These are phyloP conservation scores for Pseudachorutes palmiensis DNA, from an alignment of 1,140 invertebrate genomes.

Conservation along the genomic window DNA sequence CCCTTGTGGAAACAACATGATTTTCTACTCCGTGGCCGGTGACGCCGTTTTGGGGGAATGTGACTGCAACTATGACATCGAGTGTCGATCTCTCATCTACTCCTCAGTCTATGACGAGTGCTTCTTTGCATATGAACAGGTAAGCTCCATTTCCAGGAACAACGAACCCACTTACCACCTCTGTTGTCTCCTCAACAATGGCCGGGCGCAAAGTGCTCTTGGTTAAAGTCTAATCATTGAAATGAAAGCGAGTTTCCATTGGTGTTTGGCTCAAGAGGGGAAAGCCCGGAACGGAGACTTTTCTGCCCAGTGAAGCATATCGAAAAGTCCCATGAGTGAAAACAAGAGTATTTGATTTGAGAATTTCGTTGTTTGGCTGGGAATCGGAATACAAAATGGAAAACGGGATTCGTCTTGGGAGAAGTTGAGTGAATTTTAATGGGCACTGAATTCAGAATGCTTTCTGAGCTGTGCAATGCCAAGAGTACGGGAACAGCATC, in stretches of 20 bases:
- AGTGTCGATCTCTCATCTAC: conserved; percentile 36
- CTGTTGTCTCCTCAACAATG: too few species aligned
- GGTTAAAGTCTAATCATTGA: too few species aligned
- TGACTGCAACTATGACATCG: conserved; percentile 37
- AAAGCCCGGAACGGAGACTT: neutral
- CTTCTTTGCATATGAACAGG: conserved; percentile 37
- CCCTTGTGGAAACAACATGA: conserved; percentile 39
- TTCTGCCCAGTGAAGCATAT: neutral
- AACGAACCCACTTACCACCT: too few species aligned
- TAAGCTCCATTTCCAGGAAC: conserved; percentile 14
- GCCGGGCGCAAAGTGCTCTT: too few species aligned
- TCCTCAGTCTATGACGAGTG: conserved; percentile 34
- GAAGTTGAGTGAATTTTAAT: conserved; percentile 6
- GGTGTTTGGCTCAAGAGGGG: too few species aligned
- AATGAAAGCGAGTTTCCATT: too few species aligned
- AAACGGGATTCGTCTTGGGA: neutral
- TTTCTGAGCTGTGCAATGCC: neutral
- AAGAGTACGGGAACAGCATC: neutral
- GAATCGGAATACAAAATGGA: neutral
- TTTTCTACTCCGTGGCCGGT: conserved; percentile 34
- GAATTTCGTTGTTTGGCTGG: neutral
- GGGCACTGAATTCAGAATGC: neutral
- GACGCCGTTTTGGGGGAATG: conserved; percentile 33
- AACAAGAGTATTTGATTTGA: neutral
- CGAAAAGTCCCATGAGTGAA: neutral